Base-by-base conservation (phyloP, 35 echinoderm and acorn worm genomes). In the Amphiura filiformis region DNA sequence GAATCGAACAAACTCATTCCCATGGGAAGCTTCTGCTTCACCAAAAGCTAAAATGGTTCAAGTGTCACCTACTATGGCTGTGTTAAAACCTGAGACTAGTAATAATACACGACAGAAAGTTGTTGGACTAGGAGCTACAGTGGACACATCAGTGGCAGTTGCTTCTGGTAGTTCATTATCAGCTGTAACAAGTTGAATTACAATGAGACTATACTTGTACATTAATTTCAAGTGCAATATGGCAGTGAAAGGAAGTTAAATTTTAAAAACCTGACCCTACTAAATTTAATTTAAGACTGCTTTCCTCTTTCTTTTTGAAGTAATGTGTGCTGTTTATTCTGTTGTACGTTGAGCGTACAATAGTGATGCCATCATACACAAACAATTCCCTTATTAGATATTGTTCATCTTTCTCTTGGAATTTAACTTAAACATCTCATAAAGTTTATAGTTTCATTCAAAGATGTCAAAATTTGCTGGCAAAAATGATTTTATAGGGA, bases 51-150 rank as follows among this genome's bases (percentile, higher is more conserved):
- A 70, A 23, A 70, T 70, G 61, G 61, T 70, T 30, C 61, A 70
- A 23, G 61, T 70, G 26, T 70, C 61, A 13, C 61, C 61, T 13
- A 70, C 61, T n/a, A 70, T 30, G 28, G 61, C 61, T 26, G 61
- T 70, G 3, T 70, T 70, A 70, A 70, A n/a, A n/a, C 61, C 61
- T 70, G 17, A 47, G 41, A 47, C 41, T 47, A 47, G 41, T 47
- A 70, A 3, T 30, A 52, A 7, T 20, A 70, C 61, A 70, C 9
- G 15, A 30, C 61, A 70, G 61, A 5, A 70, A 70, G 28, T 18
- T 70, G 61, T 70, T 26, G 61, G 61, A 70, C 61, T 70, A 70
- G 61, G 61, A n/a, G n/a, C n/a, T n/a, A n/a, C n/a, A n/a, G n/a
- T n/a, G n/a, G n/a, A n/a, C n/a, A n/a, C n/a, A n/a, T 70, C 61